A percentile compares a stretch with the other conserved stretches of the same genome.
Evolutionary conservation across 1,140 invertebrate species (phyloP).

Genomic region (Harlomillsia oculata): DNA sequence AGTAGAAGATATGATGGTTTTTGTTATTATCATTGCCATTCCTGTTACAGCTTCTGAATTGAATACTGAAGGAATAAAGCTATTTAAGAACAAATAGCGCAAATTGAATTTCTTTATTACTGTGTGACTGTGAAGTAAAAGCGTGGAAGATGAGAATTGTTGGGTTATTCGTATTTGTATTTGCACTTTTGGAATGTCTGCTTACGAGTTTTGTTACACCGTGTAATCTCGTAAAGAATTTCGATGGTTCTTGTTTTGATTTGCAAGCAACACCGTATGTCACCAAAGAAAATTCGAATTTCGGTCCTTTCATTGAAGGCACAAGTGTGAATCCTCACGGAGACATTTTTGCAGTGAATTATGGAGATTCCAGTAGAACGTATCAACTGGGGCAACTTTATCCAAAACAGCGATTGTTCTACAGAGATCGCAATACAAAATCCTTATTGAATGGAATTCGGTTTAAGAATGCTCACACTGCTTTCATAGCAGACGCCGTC

Average conservation of each 20-base stretch:
- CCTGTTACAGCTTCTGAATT: too few relatives aligned
- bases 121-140: too few relatives aligned
- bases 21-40: too few relatives aligned
- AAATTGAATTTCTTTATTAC: too few relatives aligned
- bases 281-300: constrained; percentile 2
- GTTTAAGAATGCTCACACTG: constrained; percentile 2
- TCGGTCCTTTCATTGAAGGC: constrained; percentile 24
- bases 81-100: too few relatives aligned
- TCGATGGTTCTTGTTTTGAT: background rate
- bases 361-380: constrained; percentile 9
- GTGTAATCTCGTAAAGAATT: background rate
- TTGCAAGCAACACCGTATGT: background rate
- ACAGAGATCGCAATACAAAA: background rate
- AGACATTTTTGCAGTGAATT: constrained; percentile 25
- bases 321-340: constrained; percentile 11
- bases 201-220: too few relatives aligned
- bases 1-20: too few relatives aligned
- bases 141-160: too few relatives aligned
- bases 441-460: constrained; percentile 18
- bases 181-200: too few relatives aligned
- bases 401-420: constrained; percentile 18
- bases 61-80: too few relatives aligned
- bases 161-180: too few relatives aligned
- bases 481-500: constrained; percentile 17
- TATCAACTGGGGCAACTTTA: constrained; percentile 19